Evolutionary conservation across 2,113 vertebrate species (phyloP), one percentile per base, ranked within the genome.

Genomic region (Chlorocebus sabaeus): DNA sequence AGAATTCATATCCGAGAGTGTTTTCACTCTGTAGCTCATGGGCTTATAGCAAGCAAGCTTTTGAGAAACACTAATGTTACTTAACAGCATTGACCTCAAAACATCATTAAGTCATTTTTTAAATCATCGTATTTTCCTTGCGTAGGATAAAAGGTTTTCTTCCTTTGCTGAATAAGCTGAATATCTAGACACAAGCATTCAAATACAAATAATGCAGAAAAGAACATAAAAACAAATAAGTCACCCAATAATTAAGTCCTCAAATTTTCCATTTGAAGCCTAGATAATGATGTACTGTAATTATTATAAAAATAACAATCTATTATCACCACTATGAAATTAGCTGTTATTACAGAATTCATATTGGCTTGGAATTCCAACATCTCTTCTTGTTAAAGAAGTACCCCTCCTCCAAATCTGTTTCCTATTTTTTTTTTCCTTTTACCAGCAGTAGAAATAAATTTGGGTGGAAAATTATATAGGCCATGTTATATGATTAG

Each of bases 291-390:
- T 96, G 72, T 82, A 27, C 70, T 94, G 2, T 94, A 90, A 96
- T 95, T 83, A 93, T 64, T 97, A 97, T 95, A 96, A 97, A 98
- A 97, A 96, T 95, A 97, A 93, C 95, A 96, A 95, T 93, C 96
- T 95, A 48, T 96, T 95, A 98, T 90, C 83, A 93, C 40, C 70
- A 89, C 76, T 83, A 84, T 94, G 84, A 85, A 97, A 94, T 97
- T 95, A 97, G 59, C 82, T 97, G 95, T 95, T 75, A 98, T 85
- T 92, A 91, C 13, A 88, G 87, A 93, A 96, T 96, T 97, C 83
- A 90, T 32, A 45, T 30, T 94, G 91, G 75, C 88, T 92, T 90
- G 18, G n/a, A 93, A 50, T 50, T 50, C 48, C 48, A 50, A 90
- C 45, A 75, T 64, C 23, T 97, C 86, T 97, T 73, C 61, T 89